Evolutionary conservation across 2,113 vertebrate genomes (phyloP).

Genomic region (Microcebus ravelobensis): DNA sequence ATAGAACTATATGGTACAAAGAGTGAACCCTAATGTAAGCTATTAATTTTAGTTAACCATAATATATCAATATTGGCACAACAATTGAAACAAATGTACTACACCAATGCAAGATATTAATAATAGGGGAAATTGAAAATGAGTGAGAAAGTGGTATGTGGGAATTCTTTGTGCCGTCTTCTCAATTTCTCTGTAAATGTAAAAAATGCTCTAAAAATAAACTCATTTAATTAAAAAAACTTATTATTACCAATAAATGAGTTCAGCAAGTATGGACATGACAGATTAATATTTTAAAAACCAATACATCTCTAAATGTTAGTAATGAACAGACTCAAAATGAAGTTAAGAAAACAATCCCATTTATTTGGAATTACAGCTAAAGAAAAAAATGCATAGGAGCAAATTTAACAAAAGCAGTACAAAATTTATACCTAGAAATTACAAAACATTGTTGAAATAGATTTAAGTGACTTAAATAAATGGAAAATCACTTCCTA

Average conservation of each 20-base stretch:
- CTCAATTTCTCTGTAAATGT: background rate
- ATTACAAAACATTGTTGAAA: background rate
- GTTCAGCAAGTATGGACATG: background rate
- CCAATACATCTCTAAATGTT: background rate
- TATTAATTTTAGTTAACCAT: background rate
- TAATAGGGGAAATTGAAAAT: background rate
- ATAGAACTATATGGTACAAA: background rate
- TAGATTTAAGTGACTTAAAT: background rate
- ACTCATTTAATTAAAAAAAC: background rate
- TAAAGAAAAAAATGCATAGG: background rate
- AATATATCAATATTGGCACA: background rate
- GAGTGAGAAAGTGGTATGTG: background rate
- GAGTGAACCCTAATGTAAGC: background rate
- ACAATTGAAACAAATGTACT: background rate
- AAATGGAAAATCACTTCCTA: background rate
- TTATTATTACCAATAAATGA: background rate
- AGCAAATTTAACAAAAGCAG: background rate
- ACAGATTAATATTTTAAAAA: background rate
- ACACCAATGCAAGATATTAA: background rate
- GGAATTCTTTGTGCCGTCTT: background rate
- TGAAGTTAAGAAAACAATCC: background rate
- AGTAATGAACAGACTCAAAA: background rate
- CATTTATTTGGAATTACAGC: background rate
- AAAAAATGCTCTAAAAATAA: background rate
- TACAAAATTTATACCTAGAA: background rate